Conservation (phyloP, 2,888 invertebrate genomes). For the Rhorus exstirpatorius region DNA sequence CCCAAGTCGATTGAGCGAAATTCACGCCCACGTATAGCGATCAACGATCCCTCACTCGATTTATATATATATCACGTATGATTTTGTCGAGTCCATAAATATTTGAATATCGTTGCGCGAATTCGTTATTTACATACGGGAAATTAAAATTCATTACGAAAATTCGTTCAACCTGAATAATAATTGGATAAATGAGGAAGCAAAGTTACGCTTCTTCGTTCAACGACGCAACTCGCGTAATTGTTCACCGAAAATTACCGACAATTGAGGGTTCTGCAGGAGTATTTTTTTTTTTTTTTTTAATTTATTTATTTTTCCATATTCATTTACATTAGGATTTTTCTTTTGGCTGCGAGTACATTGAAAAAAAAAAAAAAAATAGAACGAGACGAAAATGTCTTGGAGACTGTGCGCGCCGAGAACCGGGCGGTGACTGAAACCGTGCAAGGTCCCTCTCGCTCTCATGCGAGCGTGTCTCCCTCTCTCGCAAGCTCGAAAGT, state of each 20-base stretch:
- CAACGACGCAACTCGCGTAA: background rate
- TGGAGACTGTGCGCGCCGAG: constrained; percentile 83
- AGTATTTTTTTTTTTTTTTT: background rate
- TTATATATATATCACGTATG: no score
- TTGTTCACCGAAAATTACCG: background rate
- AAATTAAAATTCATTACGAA: no score
- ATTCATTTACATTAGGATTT: no score
- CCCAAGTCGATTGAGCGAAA: background rate
- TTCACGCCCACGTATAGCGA: constrained; percentile 12
- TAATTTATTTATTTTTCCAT: background rate
- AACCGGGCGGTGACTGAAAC: constrained; percentile 85
- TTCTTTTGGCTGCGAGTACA: background rate
- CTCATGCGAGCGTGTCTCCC: constrained; percentile 71
- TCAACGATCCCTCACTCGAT: background rate
- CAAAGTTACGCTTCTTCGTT: background rate
- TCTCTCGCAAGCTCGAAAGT: constrained; percentile 73
- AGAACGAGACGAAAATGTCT: constrained; percentile 70
- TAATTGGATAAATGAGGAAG: background rate
- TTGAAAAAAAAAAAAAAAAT: constrained; percentile 30
- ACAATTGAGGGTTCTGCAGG: background rate
- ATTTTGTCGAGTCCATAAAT: no score
- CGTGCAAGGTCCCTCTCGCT: constrained; percentile 65
- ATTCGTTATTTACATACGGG: no score
- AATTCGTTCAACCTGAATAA: no score
- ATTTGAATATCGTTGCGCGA: no score